These are phyloP conservation scores for Diachasmimorpha longicaudata DNA, from an alignment of 1,140 invertebrate genomes.

Conservation along the genomic window DNA sequence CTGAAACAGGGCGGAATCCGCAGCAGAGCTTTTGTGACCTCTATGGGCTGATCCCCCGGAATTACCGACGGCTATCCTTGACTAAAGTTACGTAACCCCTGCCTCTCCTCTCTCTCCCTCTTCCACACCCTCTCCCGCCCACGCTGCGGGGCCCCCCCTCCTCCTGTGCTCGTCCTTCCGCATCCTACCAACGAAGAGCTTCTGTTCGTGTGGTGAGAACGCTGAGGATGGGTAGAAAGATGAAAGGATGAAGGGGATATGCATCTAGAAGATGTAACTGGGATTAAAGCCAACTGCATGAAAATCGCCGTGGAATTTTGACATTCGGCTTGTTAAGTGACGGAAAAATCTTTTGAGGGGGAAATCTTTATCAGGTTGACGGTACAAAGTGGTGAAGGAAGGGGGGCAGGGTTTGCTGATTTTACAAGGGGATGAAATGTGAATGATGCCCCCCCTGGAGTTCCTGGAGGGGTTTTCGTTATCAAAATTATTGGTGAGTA, in stretches of 20 bases:
- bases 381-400: background rate
- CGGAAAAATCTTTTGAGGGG: background rate
- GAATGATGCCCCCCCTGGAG: slow-evolving; percentile 1
- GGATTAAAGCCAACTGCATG: slow-evolving; percentile 26
- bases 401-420: background rate
- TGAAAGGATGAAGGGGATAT: background rate
- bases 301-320: slow-evolving; percentile 23
- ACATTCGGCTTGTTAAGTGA: background rate
- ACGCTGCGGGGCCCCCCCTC: no score
- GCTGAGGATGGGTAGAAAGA: background rate
- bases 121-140: no score
- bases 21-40: background rate
- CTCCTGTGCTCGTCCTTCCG: no score
- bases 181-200: background rate
- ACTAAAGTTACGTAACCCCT: background rate
- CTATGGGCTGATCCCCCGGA: background rate
- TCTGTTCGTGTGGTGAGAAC: background rate
- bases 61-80: slow-evolving; percentile 1
- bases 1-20: background rate
- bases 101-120: no score
- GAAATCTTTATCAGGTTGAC: background rate
- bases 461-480: background rate
- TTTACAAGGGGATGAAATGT: background rate
- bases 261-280: slow-evolving; percentile 21
- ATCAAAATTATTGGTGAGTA: no score